Percentiles rank a stretch among this genome's conserved stretches.
Conservation (phyloP, 2,113 vertebrate species). For the Cheilinus undulatus region DNA sequence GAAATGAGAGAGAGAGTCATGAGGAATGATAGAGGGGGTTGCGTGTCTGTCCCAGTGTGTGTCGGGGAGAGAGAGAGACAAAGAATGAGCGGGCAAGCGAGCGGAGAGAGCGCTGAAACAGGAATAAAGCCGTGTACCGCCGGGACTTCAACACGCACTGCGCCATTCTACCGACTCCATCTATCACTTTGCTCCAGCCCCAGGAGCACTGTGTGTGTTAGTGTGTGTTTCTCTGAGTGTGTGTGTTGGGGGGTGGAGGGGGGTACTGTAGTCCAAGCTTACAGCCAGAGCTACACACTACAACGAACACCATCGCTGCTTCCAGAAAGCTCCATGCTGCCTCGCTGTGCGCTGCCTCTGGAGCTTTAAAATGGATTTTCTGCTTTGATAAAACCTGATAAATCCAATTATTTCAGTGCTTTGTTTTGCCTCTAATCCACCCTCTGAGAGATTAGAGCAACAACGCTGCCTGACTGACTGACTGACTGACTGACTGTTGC, state of each 20-base stretch:
- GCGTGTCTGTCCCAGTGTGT: too few relatives aligned
- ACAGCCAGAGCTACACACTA: constrained; percentile 11
- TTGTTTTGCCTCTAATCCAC: constrained; percentile 33
- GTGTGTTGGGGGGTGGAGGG: constrained; percentile 17
- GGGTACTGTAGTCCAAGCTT: constrained; percentile 10
- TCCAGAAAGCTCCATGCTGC: background rate
- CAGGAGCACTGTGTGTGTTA: constrained; percentile 24
- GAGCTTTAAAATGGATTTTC: constrained; percentile 44
- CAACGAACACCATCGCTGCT: background rate
- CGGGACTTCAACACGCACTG: constrained; percentile 65
- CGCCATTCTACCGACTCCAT: constrained; percentile 58
- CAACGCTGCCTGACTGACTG: background rate
- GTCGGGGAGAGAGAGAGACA: background rate
- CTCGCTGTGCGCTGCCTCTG: constrained; percentile 12
- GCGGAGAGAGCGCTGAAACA: constrained; percentile 42
- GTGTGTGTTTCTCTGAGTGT: constrained; percentile 17
- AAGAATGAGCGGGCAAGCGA: background rate
- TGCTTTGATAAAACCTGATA: constrained; percentile 48
- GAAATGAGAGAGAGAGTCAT: too few relatives aligned
- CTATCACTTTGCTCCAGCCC: constrained; percentile 49
- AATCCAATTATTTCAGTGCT: constrained; percentile 44
- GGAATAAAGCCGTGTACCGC: constrained; percentile 46
- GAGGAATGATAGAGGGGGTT: background rate
- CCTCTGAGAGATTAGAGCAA: constrained; percentile 15
- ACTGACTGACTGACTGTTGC: background rate